These are phyloP conservation scores for Macrophya alboannulata DNA, from an alignment of 2,888 invertebrate genomes.

Conservation along the genomic window DNA sequence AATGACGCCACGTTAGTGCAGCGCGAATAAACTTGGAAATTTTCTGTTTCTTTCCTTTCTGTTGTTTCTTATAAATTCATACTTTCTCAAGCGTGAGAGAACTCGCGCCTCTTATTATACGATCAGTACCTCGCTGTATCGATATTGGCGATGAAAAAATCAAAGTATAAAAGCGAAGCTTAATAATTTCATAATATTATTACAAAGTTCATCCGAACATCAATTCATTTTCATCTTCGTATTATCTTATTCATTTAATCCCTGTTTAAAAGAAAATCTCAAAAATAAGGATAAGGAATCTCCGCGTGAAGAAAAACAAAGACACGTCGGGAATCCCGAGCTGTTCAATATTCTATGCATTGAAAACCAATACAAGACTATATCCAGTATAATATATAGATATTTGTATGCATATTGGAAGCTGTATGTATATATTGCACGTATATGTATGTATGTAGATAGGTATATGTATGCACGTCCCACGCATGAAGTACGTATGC, in stretches of 20 bases:
- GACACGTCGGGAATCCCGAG: background rate
- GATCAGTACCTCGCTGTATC: background rate
- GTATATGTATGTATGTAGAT: constrained; percentile 5
- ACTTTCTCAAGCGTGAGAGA: constrained; percentile 13
- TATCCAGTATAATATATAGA: constrained; percentile 27
- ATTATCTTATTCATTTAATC: constrained; percentile 4
- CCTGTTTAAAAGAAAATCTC: background rate
- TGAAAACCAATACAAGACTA: constrained; percentile 34
- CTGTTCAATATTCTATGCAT: constrained; percentile 50
- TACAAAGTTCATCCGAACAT: background rate
- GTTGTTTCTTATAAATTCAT: constrained; percentile 38
- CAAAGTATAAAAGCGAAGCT: background rate
- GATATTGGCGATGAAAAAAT: constrained; percentile 27
- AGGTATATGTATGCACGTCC: background rate
- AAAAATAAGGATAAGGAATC: background rate
- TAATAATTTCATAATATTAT: constrained; percentile 24
- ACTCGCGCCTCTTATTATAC: constrained; percentile 12
- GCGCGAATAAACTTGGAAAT: background rate
- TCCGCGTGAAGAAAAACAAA: constrained; percentile 9
- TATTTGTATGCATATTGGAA: background rate
- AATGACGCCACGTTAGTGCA: constrained; percentile 22
- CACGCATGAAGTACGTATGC: constrained; percentile 11
- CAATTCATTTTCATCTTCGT: background rate
- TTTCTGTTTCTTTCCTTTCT: constrained; percentile 1
- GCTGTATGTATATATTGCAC: background rate